These are phyloP conservation scores for Xenopus borealis DNA, from an alignment of 2,113 vertebrate genomes.

Conservation along the genomic window DNA sequence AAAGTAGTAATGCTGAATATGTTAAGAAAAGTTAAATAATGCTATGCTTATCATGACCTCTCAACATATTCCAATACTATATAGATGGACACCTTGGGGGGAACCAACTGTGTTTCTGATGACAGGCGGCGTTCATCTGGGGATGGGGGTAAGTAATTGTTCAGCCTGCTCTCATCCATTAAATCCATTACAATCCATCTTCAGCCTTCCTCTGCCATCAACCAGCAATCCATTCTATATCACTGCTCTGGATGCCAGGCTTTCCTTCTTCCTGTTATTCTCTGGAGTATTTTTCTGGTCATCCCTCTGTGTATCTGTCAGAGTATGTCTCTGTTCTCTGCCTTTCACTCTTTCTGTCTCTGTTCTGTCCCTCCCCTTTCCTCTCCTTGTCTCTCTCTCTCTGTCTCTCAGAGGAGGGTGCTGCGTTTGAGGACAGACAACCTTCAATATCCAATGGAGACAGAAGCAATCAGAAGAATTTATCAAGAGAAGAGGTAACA, in stretches of 20 bases:
- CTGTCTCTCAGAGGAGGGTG: conserved; percentile 45
- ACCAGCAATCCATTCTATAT: conserved; percentile 23
- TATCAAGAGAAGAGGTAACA: conserved; percentile 53
- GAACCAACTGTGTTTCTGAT: conserved; percentile 49
- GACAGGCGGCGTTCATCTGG: conserved; percentile 59
- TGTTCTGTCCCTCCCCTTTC: conserved; percentile 10
- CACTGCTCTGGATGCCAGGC: background rate
- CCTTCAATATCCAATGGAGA: conserved; percentile 41
- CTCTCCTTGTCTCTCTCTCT: conserved; percentile 33
- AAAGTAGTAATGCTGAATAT: background rate
- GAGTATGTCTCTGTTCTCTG: conserved; percentile 27
- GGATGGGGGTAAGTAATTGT: conserved; percentile 54
- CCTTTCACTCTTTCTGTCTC: conserved; percentile 25
- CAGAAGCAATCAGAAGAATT: conserved; percentile 43
- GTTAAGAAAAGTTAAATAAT: background rate
- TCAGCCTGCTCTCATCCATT: conserved; percentile 4
- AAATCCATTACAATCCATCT: conserved; percentile 17
- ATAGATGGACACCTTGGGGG: conserved; percentile 49
- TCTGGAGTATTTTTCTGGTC: background rate
- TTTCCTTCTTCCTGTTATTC: background rate
- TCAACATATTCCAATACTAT: background rate
- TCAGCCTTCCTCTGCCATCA: background rate
- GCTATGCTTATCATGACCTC: background rate
- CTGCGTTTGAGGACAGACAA: conserved; percentile 44
- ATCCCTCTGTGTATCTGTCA: conserved; percentile 14